Conservation (phyloP, 2,113 vertebrate genomes). For the Struthio camelus region DNA sequence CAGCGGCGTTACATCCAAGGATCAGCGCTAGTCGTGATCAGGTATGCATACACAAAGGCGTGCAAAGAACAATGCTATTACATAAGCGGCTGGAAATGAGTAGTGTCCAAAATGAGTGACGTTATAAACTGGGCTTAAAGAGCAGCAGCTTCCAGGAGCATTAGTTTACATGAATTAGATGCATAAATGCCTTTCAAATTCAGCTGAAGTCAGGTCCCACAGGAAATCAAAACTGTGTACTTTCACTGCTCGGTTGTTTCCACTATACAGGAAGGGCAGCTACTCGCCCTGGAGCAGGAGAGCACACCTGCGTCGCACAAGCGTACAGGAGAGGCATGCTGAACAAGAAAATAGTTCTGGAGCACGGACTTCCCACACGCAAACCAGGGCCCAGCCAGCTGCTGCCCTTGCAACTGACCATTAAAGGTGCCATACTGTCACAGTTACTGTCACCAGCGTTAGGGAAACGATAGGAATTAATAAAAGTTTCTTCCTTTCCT, state of each 20-base stretch:
- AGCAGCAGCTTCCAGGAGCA: slow-evolving; percentile 8
- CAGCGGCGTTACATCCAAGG: neutral
- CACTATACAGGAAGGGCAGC: neutral
- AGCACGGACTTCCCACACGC: neutral
- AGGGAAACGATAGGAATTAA: neutral
- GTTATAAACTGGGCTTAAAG: neutral
- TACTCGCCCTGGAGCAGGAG: neutral
- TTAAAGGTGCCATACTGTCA: neutral
- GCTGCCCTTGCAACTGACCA: neutral
- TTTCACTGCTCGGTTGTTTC: neutral
- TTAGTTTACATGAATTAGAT: neutral
- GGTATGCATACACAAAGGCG: neutral
- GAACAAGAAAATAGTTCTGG: neutral
- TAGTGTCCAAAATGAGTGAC: neutral
- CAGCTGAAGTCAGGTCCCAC: neutral
- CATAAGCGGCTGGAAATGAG: neutral
- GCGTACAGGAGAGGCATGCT: neutral
- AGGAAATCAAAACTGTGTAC: neutral
- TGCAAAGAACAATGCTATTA: neutral
- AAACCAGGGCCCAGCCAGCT: neutral
- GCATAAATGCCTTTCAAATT: neutral
- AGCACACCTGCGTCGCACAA: neutral
- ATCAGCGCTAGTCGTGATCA: neutral
- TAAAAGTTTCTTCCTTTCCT: slow-evolving; percentile 7
- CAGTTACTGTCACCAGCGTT: neutral